A percentile compares a stretch with the other conserved stretches of the same genome.
phyloP scores from a whole-genome alignment of 1,140 invertebrate species.

The Brachionus sp. region DNA sequence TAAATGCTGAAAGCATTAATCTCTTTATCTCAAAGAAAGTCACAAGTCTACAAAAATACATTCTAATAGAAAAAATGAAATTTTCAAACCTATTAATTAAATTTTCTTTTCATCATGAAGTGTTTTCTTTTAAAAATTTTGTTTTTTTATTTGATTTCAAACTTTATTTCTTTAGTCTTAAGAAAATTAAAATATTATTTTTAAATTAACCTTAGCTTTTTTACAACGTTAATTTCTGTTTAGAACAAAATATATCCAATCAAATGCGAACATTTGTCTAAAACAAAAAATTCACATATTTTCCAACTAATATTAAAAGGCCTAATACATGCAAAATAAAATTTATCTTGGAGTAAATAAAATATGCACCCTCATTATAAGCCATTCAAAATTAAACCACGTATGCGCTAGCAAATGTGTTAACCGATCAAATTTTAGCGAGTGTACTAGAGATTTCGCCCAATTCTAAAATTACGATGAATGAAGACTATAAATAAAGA shows the following conservation, averaged over 20 bases:
- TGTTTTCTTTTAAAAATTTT: too few species aligned
- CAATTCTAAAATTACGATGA: not conserved
- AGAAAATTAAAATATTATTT: too few species aligned
- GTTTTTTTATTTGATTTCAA: too few species aligned
- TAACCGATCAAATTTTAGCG: conserved; percentile 25
- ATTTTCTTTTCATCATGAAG: too few species aligned
- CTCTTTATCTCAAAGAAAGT: too few species aligned
- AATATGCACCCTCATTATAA: not conserved
- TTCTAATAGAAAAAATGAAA: too few species aligned
- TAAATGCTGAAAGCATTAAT: too few species aligned
- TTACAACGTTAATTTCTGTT: not conserved
- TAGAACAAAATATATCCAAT: not conserved
- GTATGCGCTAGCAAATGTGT: not conserved
- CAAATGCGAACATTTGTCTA: not conserved
- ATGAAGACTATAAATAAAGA: conserved; percentile 3
- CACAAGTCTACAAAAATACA: too few species aligned
- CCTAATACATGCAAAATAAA: not conserved
- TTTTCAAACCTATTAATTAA: too few species aligned
- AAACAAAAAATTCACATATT: not conserved
- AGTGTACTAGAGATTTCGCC: conserved; percentile 23
- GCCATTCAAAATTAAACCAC: conserved; percentile 20
- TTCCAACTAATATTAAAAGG: not conserved
- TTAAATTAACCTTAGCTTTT: not conserved
- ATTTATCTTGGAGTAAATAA: not conserved
- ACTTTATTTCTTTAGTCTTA: too few species aligned